These are phyloP conservation scores for Ditylenchus dipsaci DNA, from an alignment of 1,140 invertebrate genomes.

Conservation along the genomic window DNA sequence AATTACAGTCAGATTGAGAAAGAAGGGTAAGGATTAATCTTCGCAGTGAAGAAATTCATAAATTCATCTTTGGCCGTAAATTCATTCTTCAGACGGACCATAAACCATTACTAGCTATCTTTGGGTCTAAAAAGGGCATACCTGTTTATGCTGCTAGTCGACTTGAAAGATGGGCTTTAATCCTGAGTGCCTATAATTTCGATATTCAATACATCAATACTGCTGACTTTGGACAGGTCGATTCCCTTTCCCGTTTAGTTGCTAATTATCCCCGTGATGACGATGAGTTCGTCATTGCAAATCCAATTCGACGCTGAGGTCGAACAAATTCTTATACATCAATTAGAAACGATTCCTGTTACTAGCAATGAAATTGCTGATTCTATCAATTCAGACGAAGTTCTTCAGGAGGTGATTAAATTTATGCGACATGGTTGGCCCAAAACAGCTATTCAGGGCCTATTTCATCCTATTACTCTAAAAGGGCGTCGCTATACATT, in stretches of 20 bases:
- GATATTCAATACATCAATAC: constrained; percentile 20
- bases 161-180: constrained; percentile 16
- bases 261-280: constrained; percentile 14
- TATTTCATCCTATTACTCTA: too few relatives aligned
- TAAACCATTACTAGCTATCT: constrained; percentile 19
- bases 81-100: constrained; percentile 18
- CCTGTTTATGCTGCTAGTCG: constrained; percentile 11
- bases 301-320: constrained; percentile 12
- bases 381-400: not conserved
- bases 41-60: constrained; percentile 18
- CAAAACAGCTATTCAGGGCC: not conserved
- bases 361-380: constrained; percentile 4
- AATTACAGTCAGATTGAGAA: constrained; percentile 63
- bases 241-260: constrained; percentile 11
- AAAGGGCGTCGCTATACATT: too few relatives aligned
- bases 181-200: constrained; percentile 10
- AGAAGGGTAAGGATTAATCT: constrained; percentile 54
- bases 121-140: constrained; percentile 17
- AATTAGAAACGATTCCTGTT: not conserved
- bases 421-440: not conserved
- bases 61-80: constrained; percentile 13
- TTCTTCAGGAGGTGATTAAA: not conserved
- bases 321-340: not conserved
- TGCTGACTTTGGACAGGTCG: constrained; percentile 10
- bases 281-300: constrained; percentile 16